These are phyloP conservation scores for Corvus cornix DNA, from an alignment of 2,113 vertebrate species.

Conservation along the genomic window DNA sequence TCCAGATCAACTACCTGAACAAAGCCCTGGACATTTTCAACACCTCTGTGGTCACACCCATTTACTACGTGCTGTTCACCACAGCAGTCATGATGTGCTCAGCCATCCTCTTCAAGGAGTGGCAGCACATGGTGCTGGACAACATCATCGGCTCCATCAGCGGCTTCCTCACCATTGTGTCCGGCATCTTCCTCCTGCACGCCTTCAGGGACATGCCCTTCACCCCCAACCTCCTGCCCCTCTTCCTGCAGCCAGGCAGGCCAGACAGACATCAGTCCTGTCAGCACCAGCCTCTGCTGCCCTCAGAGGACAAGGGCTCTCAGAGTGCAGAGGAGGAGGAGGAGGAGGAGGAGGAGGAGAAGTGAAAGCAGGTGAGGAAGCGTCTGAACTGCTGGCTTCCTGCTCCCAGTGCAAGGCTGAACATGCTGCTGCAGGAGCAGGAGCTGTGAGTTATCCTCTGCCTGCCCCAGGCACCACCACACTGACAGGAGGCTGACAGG, in stretches of 20 bases:
- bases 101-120: conserved; percentile 86
- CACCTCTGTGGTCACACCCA: conserved; percentile 79
- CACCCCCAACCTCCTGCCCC: conserved; percentile 70
- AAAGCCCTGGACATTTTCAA: conserved; percentile 84
- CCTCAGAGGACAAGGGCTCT: conserved; percentile 4
- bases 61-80: conserved; percentile 86
- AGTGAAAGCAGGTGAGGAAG: neutral
- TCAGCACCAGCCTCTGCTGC: conserved; percentile 55
- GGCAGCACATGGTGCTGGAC: conserved; percentile 76
- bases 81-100: conserved; percentile 83
- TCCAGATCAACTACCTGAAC: conserved; percentile 87
- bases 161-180: conserved; percentile 82
- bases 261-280: neutral
- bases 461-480: neutral
- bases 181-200: conserved; percentile 82
- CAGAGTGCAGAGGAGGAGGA: conserved; percentile 6
- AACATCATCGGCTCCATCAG: conserved; percentile 77
- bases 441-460: neutral
- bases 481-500: neutral
- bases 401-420: neutral
- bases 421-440: neutral
- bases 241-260: conserved; percentile 69
- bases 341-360: neutral
- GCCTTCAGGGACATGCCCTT: conserved; percentile 80
- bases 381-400: neutral